Evolutionary conservation across 2,888 invertebrate species (phyloP), one percentile per base, ranked within the genome.

Genomic region (Heterodera filipjevi): DNA sequence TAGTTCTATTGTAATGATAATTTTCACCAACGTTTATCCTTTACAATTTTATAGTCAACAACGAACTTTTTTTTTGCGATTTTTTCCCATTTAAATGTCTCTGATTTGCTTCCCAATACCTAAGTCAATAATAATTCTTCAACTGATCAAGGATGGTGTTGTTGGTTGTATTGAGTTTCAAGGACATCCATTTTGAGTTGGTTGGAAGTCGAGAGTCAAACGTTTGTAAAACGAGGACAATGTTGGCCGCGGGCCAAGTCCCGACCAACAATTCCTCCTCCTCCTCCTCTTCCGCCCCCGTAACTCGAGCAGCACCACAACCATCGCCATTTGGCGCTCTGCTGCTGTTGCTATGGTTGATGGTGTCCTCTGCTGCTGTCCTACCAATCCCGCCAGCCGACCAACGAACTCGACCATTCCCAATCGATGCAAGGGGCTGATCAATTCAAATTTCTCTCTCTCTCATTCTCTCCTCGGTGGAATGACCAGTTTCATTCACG

Each of bases 151-250:
- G n/a, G n/a, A n/a, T n/a, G n/a, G n/a, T n/a, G n/a, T n/a, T n/a
- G n/a, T n/a, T n/a, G n/a, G 39, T 39, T 39, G 39, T 39, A 59
- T 59, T 59, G 59, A 59, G 27, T 59, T 59, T 59, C 59, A 59
- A 59, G 59, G 59, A 39, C 39, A 39, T 39, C 39, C 39, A 39
- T 2, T 10, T 12, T 10, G 8, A 39, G 6, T 39, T 39, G 19
- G 10, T 59, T 27, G 27, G 19, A 22, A 27, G 59, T 22, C 59
- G 59, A 59, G 59, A n/a, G 5, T 19, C 19, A 12, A 12, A 12
- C 44, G 16, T 49, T 6, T 39, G 39, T 49, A 49, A 49, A 59
- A 59, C 39, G n/a, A n/a, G n/a, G 39, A 39, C 39, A 12, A 59
- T n/a, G 59, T 59, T 59, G 59, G 59, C 59, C 27, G 8, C 59